Percentiles rank a stretch among this genome's conserved stretches.
phyloP scores from a whole-genome alignment of 2,797 vertebrate genomes.

The Sebastes wilsoni region DNA sequence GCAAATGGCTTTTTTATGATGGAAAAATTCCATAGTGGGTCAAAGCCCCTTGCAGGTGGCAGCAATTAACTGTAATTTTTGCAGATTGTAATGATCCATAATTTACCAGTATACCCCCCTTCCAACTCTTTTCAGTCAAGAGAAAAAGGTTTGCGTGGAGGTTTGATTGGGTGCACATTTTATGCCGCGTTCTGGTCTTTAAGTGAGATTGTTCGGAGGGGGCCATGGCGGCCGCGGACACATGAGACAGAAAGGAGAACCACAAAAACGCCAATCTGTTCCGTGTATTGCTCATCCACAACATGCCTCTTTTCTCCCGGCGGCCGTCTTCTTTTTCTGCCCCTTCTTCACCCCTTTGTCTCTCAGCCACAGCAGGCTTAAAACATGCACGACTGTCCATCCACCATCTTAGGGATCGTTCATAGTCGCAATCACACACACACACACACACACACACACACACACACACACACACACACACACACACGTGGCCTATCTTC shows the following conservation, averaged over 20 bases:
- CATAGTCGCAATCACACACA: conserved; percentile 27
- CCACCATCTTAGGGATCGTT: conserved; percentile 70
- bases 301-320: conserved; percentile 33
- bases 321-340: conserved; percentile 42
- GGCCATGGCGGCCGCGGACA: conserved; percentile 51
- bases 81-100: conserved; percentile 91
- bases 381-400: conserved; percentile 72
- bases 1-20: conserved; percentile 84
- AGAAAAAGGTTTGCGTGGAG: conserved; percentile 76
- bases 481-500: conserved; percentile 19
- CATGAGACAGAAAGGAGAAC: conserved; percentile 51
- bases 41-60: conserved; percentile 89
- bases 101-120: conserved; percentile 83
- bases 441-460: conserved; percentile 7
- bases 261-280: conserved; percentile 54
- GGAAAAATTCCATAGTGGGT: conserved; percentile 86
- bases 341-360: conserved; percentile 65
- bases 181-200: conserved; percentile 74
- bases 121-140: conserved; percentile 80
- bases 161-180: conserved; percentile 83
- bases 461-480: not conserved
- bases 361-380: conserved; percentile 56
- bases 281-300: conserved; percentile 38
- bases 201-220: conserved; percentile 73
- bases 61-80: conserved; percentile 92